Percentiles rank a stretch among this genome's conserved stretches.
These are phyloP conservation scores for Scotopteryx bipunctaria DNA, from an alignment of 2,888 invertebrate species.

Conservation along the genomic window DNA sequence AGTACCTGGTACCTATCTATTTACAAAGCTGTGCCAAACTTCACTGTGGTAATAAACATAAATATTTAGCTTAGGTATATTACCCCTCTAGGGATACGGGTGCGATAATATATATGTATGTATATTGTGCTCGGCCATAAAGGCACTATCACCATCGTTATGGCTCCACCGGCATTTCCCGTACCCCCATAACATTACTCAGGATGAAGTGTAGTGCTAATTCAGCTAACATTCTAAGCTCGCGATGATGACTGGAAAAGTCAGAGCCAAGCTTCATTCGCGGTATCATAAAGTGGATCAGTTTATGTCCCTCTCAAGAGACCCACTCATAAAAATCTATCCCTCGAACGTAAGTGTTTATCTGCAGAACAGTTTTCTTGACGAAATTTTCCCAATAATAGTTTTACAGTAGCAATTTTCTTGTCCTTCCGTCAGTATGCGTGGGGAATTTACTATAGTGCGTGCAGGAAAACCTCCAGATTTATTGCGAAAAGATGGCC, in stretches of 20 bases:
- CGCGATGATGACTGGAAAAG: not conserved
- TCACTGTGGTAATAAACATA: too few relatives aligned
- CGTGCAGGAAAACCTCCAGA: conserved; percentile 4
- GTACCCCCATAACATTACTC: conserved; percentile 5
- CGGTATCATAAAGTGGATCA: conserved; percentile 35
- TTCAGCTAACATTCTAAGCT: conserved; percentile 9
- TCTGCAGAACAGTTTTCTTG: conserved; percentile 26
- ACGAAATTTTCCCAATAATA: conserved; percentile 15
- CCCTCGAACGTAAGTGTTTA: conserved; percentile 34
- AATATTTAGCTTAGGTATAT: too few relatives aligned
- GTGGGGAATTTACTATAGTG: conserved; percentile 6
- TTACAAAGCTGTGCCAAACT: too few relatives aligned
- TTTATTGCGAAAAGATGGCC: not conserved
- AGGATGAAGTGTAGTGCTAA: conserved; percentile 7
- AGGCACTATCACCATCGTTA: conserved; percentile 13
- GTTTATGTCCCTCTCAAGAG: conserved; percentile 34
- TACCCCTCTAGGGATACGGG: not conserved
- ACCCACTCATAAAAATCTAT: conserved; percentile 34
- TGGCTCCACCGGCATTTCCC: conserved; percentile 13
- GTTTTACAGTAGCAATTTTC: conserved; percentile 16
- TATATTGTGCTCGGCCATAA: not conserved
- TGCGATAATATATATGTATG: not conserved
- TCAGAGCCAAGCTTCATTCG: not conserved
- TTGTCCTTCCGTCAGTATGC: conserved; percentile 1
- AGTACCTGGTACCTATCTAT: too few relatives aligned